A percentile compares a stretch with the other conserved stretches of the same genome.
Conservation (phyloP, 2,888 invertebrate species). For the Euplagia quadripunctaria region DNA sequence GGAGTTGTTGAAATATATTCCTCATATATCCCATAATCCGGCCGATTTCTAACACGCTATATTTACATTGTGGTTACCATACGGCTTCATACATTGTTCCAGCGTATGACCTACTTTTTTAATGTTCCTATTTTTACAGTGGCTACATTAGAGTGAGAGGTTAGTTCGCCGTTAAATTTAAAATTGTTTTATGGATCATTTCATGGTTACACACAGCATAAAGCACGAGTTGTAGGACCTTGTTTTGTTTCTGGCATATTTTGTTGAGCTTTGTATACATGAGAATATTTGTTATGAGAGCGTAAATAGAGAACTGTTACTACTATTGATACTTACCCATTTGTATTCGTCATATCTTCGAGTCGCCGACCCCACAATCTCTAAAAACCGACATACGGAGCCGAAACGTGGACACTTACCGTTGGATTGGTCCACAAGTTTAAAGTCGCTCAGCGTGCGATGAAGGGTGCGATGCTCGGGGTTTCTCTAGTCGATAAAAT, state of each 20-base stretch:
- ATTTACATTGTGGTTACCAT: constrained; percentile 60
- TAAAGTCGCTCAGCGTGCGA: no score
- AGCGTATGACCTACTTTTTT: constrained; percentile 70
- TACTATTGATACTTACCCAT: no score
- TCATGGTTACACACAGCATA: constrained; percentile 39
- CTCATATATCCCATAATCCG: constrained; percentile 22
- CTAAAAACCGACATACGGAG: no score
- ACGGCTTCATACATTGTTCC: constrained; percentile 62
- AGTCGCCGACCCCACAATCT: no score
- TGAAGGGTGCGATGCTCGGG: no score
- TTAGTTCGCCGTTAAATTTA: constrained; percentile 55
- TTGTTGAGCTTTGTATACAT: constrained; percentile 1
- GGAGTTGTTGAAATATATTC: constrained; percentile 20
- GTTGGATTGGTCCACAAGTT: no score
- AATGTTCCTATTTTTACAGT: constrained; percentile 61
- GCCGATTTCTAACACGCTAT: constrained; percentile 35
- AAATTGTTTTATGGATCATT: constrained; percentile 48
- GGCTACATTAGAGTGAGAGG: constrained; percentile 29
- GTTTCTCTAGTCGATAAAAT: no score
- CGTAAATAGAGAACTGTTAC: not conserved
- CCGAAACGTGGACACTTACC: no score
- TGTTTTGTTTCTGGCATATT: constrained; percentile 29
- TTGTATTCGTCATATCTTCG: no score
- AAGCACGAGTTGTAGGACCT: constrained; percentile 24
- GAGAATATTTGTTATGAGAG: not conserved